Base-by-base conservation (phyloP, 2,888 invertebrate genomes). In the Heliconius ismenius region DNA sequence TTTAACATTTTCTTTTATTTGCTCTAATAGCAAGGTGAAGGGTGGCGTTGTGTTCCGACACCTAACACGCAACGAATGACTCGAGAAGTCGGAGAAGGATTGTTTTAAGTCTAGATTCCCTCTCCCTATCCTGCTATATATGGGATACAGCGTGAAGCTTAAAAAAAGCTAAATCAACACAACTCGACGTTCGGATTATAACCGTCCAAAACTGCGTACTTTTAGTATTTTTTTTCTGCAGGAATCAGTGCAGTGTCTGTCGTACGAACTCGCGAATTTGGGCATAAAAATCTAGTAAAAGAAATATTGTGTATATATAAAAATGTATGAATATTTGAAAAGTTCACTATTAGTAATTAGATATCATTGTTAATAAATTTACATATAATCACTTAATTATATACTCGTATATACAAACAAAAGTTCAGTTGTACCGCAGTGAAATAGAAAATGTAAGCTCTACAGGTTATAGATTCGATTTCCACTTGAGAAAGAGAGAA, bases 151-250 rank as follows among this genome's bases (percentile, higher is more conserved):
- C 58, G 58, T 58, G n/a, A 58, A 58, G 58, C 58, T n/a, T 10
- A n/a, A 21, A 58, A 32, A 58, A 58, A 58, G 58, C 49, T 82
- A 81, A 87, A 85, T 84, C 86, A 81, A 81, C 78, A 82, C 83
- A 85, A 88, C 86, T 87, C 86, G 86, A 83, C 86, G 89, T 85
- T 88, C 87, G 87, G 88, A 89, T 90, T 90, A 90, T 91, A 90
- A 91, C 89, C 89, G 90, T 88, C 86, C 86, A 82, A 89, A 89
- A 89, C 91, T 87, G 88, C 90, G 87, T 90, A 89, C 91, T 91
- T 88, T 81, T 83, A 89, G 86, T 89, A 87, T 83, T 86, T 85
- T 63, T n/a, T 26, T 64, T 26, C 83, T 72, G 73, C 75, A 76
- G 74, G 60, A 74, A 74, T 70, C 58, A n/a, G 58, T 58, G 10